Percentiles rank a stretch among this genome's conserved stretches.
These are phyloP conservation scores for Anguilla anguilla DNA, from an alignment of 2,797 vertebrate species.

Conservation along the genomic window DNA sequence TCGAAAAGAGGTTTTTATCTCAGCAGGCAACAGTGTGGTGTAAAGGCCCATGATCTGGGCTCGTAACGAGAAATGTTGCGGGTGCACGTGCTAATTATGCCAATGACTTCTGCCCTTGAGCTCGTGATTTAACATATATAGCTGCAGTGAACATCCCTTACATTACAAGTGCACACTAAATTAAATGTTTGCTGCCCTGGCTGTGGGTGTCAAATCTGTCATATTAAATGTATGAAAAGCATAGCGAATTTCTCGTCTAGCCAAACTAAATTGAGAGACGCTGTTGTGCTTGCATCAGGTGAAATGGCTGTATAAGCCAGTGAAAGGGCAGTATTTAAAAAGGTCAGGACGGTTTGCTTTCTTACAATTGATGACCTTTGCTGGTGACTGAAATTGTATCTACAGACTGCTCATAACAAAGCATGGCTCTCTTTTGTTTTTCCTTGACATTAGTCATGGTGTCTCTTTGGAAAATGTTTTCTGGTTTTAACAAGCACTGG, in stretches of 20 bases:
- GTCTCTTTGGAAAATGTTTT: neutral
- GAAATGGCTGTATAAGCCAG: constrained; percentile 41
- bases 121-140: neutral
- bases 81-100: neutral
- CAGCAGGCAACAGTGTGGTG: neutral
- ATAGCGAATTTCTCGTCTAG: neutral
- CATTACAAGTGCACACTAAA: neutral
- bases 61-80: neutral
- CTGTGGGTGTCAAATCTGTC: neutral
- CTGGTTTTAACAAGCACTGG: neutral
- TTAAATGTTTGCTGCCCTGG: neutral
- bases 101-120: neutral
- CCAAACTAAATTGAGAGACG: neutral
- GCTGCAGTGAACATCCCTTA: neutral
- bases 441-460: neutral
- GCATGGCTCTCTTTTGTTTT: neutral
- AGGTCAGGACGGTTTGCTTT: constrained; percentile 46
- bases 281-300: constrained; percentile 31
- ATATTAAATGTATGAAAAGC: neutral
- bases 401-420: constrained; percentile 17
- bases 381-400: constrained; percentile 40
- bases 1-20: neutral
- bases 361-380: constrained; percentile 51
- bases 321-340: constrained; percentile 41
- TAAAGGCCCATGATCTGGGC: neutral